A percentile compares a stretch with the other conserved stretches of the same genome.
These are phyloP conservation scores for Gallirallus australis DNA, from an alignment of 2,797 vertebrate genomes.

Conservation along the genomic window DNA sequence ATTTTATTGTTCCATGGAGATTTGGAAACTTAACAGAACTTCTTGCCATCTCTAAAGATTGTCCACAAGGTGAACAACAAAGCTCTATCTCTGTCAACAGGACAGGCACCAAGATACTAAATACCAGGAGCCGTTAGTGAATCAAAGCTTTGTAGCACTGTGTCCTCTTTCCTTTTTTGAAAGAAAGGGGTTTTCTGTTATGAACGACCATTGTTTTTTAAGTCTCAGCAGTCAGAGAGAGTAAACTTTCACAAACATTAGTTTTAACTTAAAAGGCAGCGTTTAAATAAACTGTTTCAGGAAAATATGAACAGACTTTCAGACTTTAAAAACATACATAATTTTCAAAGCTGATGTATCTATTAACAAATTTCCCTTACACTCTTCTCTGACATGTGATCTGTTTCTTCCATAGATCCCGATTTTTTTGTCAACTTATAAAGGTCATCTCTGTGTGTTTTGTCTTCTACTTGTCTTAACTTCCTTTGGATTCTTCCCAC, in stretches of 20 bases:
- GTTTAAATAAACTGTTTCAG: background rate
- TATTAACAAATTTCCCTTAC: conserved; percentile 38
- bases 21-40: background rate
- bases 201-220: background rate
- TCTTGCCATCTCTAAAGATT: background rate
- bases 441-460: conserved; percentile 44
- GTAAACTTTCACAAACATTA: background rate
- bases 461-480: conserved; percentile 37
- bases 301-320: background rate
- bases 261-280: conserved; percentile 4
- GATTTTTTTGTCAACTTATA: background rate
- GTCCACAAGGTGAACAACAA: background rate
- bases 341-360: conserved; percentile 44
- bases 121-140: background rate
- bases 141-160: background rate
- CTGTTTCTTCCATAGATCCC: background rate
- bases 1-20: background rate
- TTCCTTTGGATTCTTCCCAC: conserved; percentile 19
- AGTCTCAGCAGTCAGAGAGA: background rate
- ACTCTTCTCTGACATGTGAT: conserved; percentile 31
- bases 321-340: background rate
- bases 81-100: background rate
- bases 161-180: background rate
- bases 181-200: background rate
- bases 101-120: background rate